A percentile compares a stretch with the other conserved stretches of the same genome.
Evolutionary conservation across 1,140 invertebrate genomes (phyloP).

Genomic region (Platorchestia sp.): DNA sequence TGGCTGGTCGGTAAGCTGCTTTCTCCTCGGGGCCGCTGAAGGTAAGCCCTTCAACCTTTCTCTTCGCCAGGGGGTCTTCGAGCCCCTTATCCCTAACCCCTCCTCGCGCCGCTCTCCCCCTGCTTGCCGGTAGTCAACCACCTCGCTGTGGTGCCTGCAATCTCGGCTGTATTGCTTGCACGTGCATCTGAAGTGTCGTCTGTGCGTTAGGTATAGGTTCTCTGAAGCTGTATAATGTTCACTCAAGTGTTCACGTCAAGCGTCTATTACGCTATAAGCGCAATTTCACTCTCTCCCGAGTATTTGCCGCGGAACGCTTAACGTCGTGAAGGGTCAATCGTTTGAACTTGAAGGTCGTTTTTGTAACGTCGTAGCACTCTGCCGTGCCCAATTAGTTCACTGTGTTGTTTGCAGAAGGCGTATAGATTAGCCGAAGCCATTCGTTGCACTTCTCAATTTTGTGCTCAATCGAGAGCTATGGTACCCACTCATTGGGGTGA

Average conservation of each 20-base stretch:
- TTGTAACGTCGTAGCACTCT: neutral
- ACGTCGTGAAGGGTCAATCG: neutral
- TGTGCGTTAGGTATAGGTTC: neutral
- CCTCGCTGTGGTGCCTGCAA: neutral
- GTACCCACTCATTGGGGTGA: neutral
- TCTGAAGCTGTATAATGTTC: neutral
- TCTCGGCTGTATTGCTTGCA: neutral
- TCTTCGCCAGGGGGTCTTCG: neutral
- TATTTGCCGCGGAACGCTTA: neutral
- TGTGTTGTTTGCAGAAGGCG: neutral
- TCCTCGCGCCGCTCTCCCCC: neutral
- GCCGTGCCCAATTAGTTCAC: no score
- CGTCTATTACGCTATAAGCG: neutral
- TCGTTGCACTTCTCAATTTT: neutral
- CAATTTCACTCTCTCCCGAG: neutral
- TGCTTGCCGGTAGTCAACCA: neutral
- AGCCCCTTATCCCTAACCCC: neutral
- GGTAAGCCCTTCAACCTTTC: conserved; percentile 42
- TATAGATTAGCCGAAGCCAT: neutral
- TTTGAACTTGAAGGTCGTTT: neutral
- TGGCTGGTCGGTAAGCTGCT: conserved; percentile 21
- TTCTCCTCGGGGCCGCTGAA: conserved; percentile 33
- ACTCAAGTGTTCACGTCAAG: neutral
- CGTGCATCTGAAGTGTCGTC: neutral
- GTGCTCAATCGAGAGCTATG: neutral